These are phyloP conservation scores for Alces alces DNA, from an alignment of 2,113 vertebrate genomes.

Conservation along the genomic window DNA sequence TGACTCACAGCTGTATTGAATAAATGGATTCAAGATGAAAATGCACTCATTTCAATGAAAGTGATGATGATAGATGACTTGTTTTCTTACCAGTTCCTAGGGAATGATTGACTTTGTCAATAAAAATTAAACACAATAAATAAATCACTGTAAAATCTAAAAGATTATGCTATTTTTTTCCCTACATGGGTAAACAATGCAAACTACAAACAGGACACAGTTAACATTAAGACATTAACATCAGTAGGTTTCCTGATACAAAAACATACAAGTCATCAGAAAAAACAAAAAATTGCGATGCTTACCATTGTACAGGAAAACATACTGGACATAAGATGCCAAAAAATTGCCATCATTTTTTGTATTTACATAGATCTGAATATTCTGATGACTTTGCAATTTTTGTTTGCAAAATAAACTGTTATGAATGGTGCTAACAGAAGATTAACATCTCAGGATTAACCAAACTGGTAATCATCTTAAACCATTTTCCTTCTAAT, in stretches of 20 bases:
- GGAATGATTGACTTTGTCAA: not conserved
- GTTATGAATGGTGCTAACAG: not conserved
- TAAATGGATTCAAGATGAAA: conserved; percentile 2
- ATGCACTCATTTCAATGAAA: conserved; percentile 28
- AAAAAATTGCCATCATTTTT: not conserved
- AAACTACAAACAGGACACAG: not conserved
- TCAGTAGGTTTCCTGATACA: not conserved
- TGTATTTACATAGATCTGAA: not conserved
- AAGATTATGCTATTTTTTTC: not conserved
- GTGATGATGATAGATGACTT: conserved; percentile 35
- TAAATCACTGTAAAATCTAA: not conserved
- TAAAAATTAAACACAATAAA: conserved; percentile 22
- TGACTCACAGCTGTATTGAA: conserved; percentile 15
- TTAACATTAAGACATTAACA: not conserved
- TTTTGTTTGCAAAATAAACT: conserved; percentile 42
- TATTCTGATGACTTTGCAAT: conserved; percentile 38
- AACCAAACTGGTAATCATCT: conserved; percentile 59
- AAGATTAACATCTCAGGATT: conserved; percentile 46
- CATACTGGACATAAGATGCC: not conserved
- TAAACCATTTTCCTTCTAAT: conserved; percentile 48
- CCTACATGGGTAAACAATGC: not conserved
- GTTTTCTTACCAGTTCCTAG: conserved; percentile 8
- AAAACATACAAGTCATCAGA: not conserved
- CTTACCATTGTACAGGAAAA: not conserved
- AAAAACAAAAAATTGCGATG: not conserved